Base-by-base conservation (phyloP, 1,140 invertebrate species). In the Limonius californicus region DNA sequence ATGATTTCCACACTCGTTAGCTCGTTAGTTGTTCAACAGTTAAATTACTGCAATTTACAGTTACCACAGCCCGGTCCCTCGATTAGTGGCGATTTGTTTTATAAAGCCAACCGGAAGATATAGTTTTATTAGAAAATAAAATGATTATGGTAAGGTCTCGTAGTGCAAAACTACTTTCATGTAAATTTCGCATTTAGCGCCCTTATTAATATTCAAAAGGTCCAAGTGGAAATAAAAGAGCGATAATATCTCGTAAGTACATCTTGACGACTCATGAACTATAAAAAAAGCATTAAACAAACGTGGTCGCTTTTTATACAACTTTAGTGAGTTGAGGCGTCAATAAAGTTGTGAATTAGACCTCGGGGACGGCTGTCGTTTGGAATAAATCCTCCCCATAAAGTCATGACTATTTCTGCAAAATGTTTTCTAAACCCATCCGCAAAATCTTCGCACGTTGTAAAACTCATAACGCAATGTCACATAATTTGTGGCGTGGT, bases 301-400 rank as follows among this genome's bases (percentile, higher is more conserved):
- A 70, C 65, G 62, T 64, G 63, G 67, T 45, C 64, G 60, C 57
- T 68, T 70, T 70, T 70, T 72, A 72, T 57, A 68, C 54, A 70
- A 69, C 59, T 68, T 67, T 67, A 67, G 67, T 63, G 63, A 70
- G 67, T 66, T 67, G 61, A 63, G 66, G 68, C 70, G 70, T 72
- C 70, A 72, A 72, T 72, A 72, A 72, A 72, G 68, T 72, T 72
- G 70, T 70, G 70, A 72, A 72, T 68, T 72, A 70, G 68, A 70
- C 70, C 68, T 65, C 57, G 47, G 70, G 68, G 70, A 72, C 66
- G 67, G 45, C 66, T 70, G 67, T 68, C 68, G 68, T 64, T 69
- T 54, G 16, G 62, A 65, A 67, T 68, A 70, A 70, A 70, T 72
- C 68, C 68, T 64, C 57, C 57, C 65, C 67, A 66, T 68, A 70